These are phyloP conservation scores for Falcunculus frontatus DNA, from an alignment of 2,113 vertebrate species.

Conservation along the genomic window DNA sequence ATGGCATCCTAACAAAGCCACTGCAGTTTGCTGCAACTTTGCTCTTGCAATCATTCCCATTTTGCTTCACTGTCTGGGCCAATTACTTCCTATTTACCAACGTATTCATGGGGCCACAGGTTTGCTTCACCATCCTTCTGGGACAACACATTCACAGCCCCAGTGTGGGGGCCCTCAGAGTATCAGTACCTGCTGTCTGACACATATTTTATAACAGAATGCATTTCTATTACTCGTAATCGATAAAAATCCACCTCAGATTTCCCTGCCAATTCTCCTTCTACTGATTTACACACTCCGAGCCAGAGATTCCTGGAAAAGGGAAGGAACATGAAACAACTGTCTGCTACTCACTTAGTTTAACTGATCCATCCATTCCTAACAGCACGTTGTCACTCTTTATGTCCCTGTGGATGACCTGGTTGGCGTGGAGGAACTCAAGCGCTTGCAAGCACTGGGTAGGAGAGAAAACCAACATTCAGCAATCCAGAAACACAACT, in stretches of 20 bases:
- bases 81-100: background rate
- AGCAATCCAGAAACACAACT: background rate
- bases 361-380: slow-evolving; percentile 98
- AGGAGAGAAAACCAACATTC: background rate
- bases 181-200: background rate
- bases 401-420: slow-evolving; percentile 98
- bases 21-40: background rate
- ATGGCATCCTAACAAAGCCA: background rate
- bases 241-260: background rate
- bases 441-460: slow-evolving; percentile 93
- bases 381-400: slow-evolving; percentile 98
- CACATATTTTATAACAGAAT: background rate
- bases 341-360: slow-evolving; percentile 86
- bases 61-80: background rate
- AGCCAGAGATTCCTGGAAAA: background rate
- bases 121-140: background rate
- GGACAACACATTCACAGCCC: background rate
- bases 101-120: background rate
- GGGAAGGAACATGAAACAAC: background rate
- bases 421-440: slow-evolving; percentile 96
- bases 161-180: background rate
- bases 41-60: background rate
- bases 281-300: fast-evolving
- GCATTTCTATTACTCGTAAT: background rate
- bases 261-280: background rate